phyloP scores from a whole-genome alignment of 2,113 vertebrate genomes.

The Penelope pileata region DNA sequence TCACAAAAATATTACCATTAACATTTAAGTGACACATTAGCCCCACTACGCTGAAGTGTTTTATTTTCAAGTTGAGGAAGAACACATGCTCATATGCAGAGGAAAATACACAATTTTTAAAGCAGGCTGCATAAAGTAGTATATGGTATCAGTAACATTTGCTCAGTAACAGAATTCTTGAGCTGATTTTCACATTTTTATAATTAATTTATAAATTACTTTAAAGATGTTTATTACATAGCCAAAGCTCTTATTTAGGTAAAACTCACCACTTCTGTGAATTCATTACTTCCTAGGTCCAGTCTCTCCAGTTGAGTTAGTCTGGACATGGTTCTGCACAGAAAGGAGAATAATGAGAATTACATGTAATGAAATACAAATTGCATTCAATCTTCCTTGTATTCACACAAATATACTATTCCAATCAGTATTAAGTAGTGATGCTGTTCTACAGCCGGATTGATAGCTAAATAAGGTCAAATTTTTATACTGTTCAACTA shows the following conservation, averaged over 20 bases:
- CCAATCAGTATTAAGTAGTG: neutral
- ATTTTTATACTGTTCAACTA: neutral
- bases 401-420: neutral
- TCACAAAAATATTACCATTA: neutral
- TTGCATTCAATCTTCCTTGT: neutral
- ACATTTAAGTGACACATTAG: neutral
- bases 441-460: neutral
- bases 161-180: neutral
- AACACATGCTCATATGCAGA: neutral
- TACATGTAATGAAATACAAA: neutral
- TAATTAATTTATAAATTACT: constrained; percentile 33
- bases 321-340: constrained; percentile 95
- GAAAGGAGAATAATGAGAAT: constrained; percentile 47
- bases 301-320: constrained; percentile 95
- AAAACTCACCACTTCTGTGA: constrained; percentile 89
- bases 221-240: neutral
- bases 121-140: neutral
- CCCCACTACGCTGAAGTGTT: neutral
- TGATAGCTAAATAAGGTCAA: neutral
- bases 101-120: neutral
- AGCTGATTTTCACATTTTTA: neutral
- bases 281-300: constrained; percentile 99
- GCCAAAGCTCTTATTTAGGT: neutral
- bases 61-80: neutral
- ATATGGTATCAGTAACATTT: neutral